These are phyloP conservation scores for Furnarius figulus DNA, from an alignment of 2,113 vertebrate species.

Conservation along the genomic window DNA sequence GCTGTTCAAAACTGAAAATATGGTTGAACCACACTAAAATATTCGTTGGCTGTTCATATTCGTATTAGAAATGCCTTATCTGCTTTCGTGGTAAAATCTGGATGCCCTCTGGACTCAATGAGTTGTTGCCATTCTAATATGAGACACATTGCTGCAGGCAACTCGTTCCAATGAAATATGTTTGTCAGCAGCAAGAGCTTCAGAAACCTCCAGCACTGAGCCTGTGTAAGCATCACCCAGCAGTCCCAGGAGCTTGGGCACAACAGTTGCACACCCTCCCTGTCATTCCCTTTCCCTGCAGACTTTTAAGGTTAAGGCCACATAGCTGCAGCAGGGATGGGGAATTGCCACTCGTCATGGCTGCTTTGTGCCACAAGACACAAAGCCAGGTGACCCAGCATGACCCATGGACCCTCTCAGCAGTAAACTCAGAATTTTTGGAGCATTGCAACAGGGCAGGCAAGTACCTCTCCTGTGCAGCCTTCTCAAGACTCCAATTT, in stretches of 20 bases:
- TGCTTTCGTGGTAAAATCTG: neutral
- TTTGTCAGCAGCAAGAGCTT: neutral
- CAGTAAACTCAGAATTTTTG: neutral
- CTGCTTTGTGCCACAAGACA: fast-evolving
- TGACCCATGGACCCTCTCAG: neutral
- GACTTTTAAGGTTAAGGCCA: neutral
- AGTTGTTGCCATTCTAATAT: neutral
- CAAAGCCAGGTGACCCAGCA: neutral
- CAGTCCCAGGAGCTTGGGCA: fast-evolving
- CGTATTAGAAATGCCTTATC: neutral
- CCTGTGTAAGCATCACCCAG: fast-evolving
- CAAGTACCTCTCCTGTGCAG: neutral
- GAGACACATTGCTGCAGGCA: fast-evolving
- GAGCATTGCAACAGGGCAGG: neutral
- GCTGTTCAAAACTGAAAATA: neutral
- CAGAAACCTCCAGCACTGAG: fast-evolving
- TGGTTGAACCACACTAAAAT: neutral
- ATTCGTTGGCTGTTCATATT: neutral
- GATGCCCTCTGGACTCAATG: neutral
- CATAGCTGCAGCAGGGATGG: neutral
- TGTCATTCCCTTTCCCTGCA: neutral
- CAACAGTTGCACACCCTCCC: fast-evolving
- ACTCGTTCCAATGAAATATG: neutral
- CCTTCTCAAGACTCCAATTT: neutral
- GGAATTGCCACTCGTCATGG: neutral